Conservation (phyloP, 2,113 vertebrate genomes). For the Holacanthus passer region DNA sequence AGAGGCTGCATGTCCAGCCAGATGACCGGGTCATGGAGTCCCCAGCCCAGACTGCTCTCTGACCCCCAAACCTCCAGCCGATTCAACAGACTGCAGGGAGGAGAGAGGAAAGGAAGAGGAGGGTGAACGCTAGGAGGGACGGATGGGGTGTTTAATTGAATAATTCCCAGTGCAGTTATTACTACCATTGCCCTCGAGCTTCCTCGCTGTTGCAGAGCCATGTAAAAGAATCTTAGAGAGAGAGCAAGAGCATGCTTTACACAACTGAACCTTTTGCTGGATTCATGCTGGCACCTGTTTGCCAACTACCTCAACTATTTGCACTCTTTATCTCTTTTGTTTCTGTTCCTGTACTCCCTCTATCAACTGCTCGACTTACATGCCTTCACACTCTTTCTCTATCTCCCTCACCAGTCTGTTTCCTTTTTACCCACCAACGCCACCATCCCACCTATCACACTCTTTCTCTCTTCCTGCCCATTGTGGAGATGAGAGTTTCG, state of each 20-base stretch:
- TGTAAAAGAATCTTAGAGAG: conserved; percentile 37
- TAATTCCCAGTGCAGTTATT: conserved; percentile 77
- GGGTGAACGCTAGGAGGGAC: conserved; percentile 44
- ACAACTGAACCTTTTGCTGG: conserved; percentile 25
- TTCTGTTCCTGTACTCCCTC: conserved; percentile 12
- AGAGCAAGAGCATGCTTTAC: conserved; percentile 22
- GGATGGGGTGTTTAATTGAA: conserved; percentile 81
- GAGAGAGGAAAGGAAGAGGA: conserved; percentile 48
- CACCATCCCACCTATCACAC: conserved; percentile 16
- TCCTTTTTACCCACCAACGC: conserved; percentile 38
- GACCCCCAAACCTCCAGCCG: conserved; percentile 25
- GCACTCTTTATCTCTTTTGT: conserved; percentile 33
- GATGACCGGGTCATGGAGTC: conserved; percentile 71
- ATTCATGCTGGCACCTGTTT: conserved; percentile 63
- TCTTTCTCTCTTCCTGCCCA: conserved; percentile 67
- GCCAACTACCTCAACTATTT: conserved; percentile 27
- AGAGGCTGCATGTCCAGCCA: conserved; percentile 51
- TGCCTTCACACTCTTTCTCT: conserved; percentile 41
- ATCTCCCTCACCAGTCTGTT: conserved; percentile 55
- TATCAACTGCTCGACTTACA: conserved; percentile 1
- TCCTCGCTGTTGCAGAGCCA: conserved; percentile 41
- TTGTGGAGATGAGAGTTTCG: conserved; percentile 62
- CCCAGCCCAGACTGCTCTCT: conserved; percentile 54
- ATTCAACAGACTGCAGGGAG: conserved; percentile 37
- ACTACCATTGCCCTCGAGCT: conserved; percentile 58